Base-by-base conservation (phyloP, 2,113 vertebrate genomes). In the Tachycineta bicolor region DNA sequence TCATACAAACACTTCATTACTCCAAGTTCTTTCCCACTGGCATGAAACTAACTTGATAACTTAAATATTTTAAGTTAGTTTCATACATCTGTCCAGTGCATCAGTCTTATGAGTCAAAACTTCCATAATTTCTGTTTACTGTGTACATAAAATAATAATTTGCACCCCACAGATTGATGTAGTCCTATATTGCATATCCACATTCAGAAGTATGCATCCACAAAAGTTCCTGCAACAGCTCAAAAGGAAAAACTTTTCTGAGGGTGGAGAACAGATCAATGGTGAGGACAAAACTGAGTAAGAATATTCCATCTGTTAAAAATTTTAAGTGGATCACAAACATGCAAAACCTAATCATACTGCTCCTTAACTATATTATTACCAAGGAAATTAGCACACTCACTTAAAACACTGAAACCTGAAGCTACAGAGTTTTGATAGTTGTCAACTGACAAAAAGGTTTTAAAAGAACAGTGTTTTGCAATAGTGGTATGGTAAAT, bases 101-200 rank as follows among this genome's bases (percentile, higher is more conserved):
- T 50, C 59, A 83, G 55, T 70, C 59, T 86, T 11, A 1, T 4
- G 24, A 87, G 52, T 77, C 64, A 67, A 50, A 78, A 67, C 50
- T 86, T 90, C n/a, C 26, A 83, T 68, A 14, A 84, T 47, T 70
- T 92, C 59, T 88, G 68, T 83, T 92, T 88, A 92, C n/a, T 49
- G 5, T 49, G 55, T 14, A 59, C 28, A 58, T 70, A 52, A 68
- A 50, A 84, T 58, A 67, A 87, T 44, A 71, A 59, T 59, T 74
- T 92, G 29, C 53, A 91, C 68, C 43, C 46, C 64, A 80, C 39
- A 65, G 68, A 23, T 68, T 87, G 39, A 87, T 60, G n/a, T 25
- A 94, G 69, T 64, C 84, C 56, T 70, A 20, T 83, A 78, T n/a
- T 74, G 78, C 76, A 86, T 44, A 78, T 6, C 10, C 76, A 67